Percentiles rank a stretch among this genome's conserved stretches.
Evolutionary conservation across 2,797 vertebrate species (phyloP).

Genomic region (Cossypha caffra): DNA sequence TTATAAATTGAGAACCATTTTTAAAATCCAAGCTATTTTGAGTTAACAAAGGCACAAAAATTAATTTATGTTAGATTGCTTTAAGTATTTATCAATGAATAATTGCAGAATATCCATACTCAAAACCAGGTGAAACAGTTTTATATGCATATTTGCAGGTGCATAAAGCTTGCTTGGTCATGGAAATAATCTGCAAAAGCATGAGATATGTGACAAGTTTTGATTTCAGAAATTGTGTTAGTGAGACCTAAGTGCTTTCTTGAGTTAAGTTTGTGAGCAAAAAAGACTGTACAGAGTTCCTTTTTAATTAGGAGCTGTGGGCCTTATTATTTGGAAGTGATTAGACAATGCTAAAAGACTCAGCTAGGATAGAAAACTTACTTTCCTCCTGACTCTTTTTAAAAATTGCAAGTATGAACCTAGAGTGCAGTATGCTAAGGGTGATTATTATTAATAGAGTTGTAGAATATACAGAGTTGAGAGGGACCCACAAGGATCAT

Average conservation of each 20-base stretch:
- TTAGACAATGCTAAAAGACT: neutral
- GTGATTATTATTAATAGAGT: neutral
- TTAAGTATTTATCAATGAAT: neutral
- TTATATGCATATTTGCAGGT: neutral
- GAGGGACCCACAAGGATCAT: neutral
- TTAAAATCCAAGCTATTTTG: neutral
- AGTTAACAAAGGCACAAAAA: neutral
- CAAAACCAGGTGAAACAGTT: neutral
- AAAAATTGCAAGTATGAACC: neutral
- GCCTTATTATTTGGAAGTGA: conserved; percentile 18
- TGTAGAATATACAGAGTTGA: neutral
- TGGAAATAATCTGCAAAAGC: neutral
- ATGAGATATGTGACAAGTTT: neutral
- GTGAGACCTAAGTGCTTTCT: neutral
- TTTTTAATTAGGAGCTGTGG: conserved; percentile 50
- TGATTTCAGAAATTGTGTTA: neutral
- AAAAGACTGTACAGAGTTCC: neutral
- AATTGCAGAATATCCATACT: neutral
- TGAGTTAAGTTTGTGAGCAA: neutral
- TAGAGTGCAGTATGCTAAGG: neutral
- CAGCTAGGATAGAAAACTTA: neutral
- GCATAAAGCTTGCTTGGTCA: neutral
- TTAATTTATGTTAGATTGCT: neutral
- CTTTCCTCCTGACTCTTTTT: neutral
- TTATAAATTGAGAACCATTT: neutral